Conservation (phyloP, 1,140 invertebrate genomes). For the Drosophila prosaltans region DNA sequence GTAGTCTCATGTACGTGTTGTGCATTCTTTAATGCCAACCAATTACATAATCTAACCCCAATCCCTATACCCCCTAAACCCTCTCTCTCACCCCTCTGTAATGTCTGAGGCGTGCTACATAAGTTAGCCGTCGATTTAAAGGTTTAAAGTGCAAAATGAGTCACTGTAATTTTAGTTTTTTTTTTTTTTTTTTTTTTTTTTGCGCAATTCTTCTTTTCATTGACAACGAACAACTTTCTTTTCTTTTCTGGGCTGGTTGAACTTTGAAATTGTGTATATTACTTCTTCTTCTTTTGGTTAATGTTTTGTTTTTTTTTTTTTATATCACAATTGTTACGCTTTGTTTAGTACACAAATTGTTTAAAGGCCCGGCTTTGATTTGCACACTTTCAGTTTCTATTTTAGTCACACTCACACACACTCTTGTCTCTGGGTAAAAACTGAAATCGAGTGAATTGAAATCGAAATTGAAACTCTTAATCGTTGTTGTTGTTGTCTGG, state of each 20-base stretch:
- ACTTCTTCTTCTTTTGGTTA: neutral
- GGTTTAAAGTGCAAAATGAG: constrained; percentile 28
- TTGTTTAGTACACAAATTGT: constrained; percentile 52
- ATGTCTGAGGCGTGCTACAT: constrained; percentile 57
- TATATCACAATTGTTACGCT: constrained; percentile 59
- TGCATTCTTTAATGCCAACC: constrained; percentile 52
- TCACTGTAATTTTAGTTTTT: constrained; percentile 20
- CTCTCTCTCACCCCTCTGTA: constrained; percentile 40
- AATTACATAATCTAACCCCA: constrained; percentile 55
- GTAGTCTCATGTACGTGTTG: constrained; percentile 58
- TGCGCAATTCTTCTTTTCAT: constrained; percentile 49
- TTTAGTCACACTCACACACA: neutral
- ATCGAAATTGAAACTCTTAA: constrained; percentile 37
- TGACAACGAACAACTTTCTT: constrained; percentile 58
- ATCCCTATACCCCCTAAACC: neutral
- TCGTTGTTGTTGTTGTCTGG: no score
- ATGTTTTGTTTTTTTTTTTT: constrained; percentile 5
- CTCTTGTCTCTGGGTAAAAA: no score
- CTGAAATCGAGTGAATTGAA: constrained; percentile 36
- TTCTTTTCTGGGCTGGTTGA: constrained; percentile 67
- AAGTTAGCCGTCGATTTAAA: constrained; percentile 41
- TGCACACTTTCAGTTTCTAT: constrained; percentile 67
- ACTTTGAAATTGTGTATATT: constrained; percentile 41
- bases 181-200: constrained; percentile 38
- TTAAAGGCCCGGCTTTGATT: constrained; percentile 52